Evolutionary conservation across 2,888 invertebrate genomes (phyloP).

Genomic region (Latheticus oryzae): DNA sequence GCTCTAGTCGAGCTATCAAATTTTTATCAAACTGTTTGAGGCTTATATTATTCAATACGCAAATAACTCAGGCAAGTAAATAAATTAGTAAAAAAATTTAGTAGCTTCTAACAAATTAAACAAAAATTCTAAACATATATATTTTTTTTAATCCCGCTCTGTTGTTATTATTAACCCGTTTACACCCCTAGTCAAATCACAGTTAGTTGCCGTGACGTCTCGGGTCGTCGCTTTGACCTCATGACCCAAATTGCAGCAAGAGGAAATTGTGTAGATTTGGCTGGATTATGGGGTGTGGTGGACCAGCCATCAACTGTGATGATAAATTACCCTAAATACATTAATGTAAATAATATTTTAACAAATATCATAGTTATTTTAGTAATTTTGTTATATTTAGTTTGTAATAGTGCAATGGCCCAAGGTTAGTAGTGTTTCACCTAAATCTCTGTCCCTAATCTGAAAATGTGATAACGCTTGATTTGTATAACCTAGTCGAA

Average conservation of each 20-base stretch:
- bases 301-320: constrained; percentile 9
- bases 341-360: too few relatives aligned
- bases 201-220: constrained; percentile 45
- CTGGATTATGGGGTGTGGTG: constrained; percentile 9
- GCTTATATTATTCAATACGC: too few relatives aligned
- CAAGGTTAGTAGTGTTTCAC: constrained; percentile 30
- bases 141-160: not conserved
- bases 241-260: constrained; percentile 41
- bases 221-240: constrained; percentile 47
- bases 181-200: constrained; percentile 12
- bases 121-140: too few relatives aligned
- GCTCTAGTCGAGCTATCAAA: too few relatives aligned
- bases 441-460: constrained; percentile 34
- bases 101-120: too few relatives aligned
- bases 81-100: too few relatives aligned
- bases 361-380: constrained; percentile 4
- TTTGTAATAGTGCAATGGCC: constrained; percentile 6
- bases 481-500: constrained; percentile 22
- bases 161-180: not conserved
- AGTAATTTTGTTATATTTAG: constrained; percentile 9
- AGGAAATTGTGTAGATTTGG: constrained; percentile 16
- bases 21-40: too few relatives aligned
- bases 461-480: constrained; percentile 15
- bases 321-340: constrained; percentile 6
- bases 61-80: too few relatives aligned